Conservation (phyloP, 2,888 invertebrate species). For the Macaria notata region DNA sequence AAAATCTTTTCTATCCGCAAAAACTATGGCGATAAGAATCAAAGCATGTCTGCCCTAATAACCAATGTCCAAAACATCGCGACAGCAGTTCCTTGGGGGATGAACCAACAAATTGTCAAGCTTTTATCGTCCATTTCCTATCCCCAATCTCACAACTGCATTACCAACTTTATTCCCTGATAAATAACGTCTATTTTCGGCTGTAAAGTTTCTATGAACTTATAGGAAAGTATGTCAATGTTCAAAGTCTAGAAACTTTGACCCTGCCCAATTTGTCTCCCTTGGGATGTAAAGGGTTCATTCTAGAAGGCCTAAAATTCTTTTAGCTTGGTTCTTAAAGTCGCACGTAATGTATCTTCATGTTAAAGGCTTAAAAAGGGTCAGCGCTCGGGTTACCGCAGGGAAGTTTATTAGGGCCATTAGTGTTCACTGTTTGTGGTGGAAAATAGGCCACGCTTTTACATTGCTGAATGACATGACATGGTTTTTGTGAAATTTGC, state of each 20-base stretch:
- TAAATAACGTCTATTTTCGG: neutral
- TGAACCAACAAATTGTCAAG: constrained; percentile 2
- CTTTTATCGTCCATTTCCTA: constrained; percentile 1
- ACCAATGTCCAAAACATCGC: neutral
- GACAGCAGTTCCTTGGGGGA: neutral
- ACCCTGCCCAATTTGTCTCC: constrained; percentile 9
- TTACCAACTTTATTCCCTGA: neutral
- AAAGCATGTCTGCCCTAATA: neutral
- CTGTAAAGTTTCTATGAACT: constrained; percentile 1
- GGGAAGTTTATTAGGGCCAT: constrained; percentile 5
- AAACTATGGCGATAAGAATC: neutral
- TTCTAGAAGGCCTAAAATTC: constrained; percentile 15
- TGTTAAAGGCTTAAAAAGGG: constrained; percentile 8
- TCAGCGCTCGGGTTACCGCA: constrained; percentile 6
- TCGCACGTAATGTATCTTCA: constrained; percentile 13
- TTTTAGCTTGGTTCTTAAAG: constrained; percentile 7
- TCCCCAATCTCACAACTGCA: neutral
- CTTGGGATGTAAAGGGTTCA: constrained; percentile 5
- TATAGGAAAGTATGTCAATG: constrained; percentile 11
- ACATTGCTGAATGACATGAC: no score
- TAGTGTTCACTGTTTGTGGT: neutral
- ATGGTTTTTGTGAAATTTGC: no score
- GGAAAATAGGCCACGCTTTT: neutral
- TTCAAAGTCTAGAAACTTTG: constrained; percentile 9
- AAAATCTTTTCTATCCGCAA: no score